phyloP scores from a whole-genome alignment of 2,888 invertebrate species.

The Plusia festucae region DNA sequence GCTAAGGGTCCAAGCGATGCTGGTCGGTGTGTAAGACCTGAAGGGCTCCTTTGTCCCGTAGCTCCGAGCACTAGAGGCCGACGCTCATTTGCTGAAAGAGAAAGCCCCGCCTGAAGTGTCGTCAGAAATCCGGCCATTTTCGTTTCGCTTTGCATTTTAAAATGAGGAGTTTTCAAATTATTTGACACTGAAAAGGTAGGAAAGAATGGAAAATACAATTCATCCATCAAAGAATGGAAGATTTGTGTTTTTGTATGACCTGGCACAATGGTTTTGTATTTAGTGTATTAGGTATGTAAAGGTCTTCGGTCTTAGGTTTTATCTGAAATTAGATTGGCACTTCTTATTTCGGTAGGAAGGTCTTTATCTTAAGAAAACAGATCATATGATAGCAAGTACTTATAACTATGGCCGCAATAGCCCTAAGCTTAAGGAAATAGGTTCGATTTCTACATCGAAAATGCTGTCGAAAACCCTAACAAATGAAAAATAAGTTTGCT shows the following conservation, averaged over 20 bases:
- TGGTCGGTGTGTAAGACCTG: conserved; percentile 57
- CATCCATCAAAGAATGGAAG: not conserved
- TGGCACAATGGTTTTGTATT: not conserved
- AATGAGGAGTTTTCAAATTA: conserved; percentile 59
- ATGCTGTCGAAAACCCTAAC: too few relatives aligned
- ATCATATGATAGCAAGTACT: too few relatives aligned
- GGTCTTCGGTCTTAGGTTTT: too few relatives aligned
- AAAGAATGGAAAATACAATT: not conserved
- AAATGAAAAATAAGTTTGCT: too few relatives aligned
- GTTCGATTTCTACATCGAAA: too few relatives aligned
- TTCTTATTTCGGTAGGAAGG: not conserved
- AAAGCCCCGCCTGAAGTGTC: conserved; percentile 80
- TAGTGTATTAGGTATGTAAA: too few relatives aligned
- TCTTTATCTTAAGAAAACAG: too few relatives aligned
- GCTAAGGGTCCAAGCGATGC: conserved; percentile 34
- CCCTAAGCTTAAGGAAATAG: too few relatives aligned
- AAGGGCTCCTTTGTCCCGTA: conserved; percentile 76
- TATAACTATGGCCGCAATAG: too few relatives aligned
- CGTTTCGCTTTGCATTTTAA: conserved; percentile 66
- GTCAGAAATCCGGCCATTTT: conserved; percentile 77
- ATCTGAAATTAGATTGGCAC: not conserved
- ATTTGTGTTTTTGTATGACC: not conserved
- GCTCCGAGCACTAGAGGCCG: conserved; percentile 67
- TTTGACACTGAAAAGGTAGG: conserved; percentile 11
- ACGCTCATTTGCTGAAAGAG: conserved; percentile 86